Percentiles rank a stretch among this genome's conserved stretches.
Conservation (phyloP, 2,888 invertebrate genomes). For the Boloria euphrosyne region DNA sequence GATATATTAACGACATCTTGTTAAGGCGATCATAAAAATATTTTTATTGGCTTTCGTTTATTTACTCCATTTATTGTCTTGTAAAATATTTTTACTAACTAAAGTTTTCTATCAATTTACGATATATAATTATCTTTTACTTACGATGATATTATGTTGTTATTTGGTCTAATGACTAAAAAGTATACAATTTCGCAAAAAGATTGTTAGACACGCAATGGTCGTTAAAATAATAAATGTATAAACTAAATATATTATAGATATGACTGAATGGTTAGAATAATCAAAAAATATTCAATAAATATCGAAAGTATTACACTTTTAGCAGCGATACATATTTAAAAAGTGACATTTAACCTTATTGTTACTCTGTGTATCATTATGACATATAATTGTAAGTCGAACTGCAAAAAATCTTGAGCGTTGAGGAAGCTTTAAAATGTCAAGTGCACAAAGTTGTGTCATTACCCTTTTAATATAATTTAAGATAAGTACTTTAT, state of each 20-base stretch:
- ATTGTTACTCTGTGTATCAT: slow-evolving; percentile 1
- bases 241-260: background rate
- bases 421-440: slow-evolving; percentile 22
- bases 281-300: slow-evolving; percentile 2
- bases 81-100: no score
- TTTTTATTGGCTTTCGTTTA: no score
- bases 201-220: background rate
- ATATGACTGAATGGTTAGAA: slow-evolving; percentile 1
- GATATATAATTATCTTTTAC: no score
- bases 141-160: no score
- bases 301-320: background rate
- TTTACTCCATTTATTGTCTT: no score
- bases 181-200: no score
- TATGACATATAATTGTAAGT: slow-evolving; percentile 10
- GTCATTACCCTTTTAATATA: slow-evolving; percentile 21
- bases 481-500: slow-evolving; percentile 20
- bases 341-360: slow-evolving; percentile 14
- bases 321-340: slow-evolving; percentile 11
- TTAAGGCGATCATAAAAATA: no score
- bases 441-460: slow-evolving; percentile 19
- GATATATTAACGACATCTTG: no score
- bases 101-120: no score
- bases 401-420: slow-evolving; percentile 16
- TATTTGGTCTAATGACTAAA: no score
- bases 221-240: slow-evolving; percentile 6